phyloP scores from a whole-genome alignment of 2,797 vertebrate species.

The Gymnoscopelus microlampas region DNA sequence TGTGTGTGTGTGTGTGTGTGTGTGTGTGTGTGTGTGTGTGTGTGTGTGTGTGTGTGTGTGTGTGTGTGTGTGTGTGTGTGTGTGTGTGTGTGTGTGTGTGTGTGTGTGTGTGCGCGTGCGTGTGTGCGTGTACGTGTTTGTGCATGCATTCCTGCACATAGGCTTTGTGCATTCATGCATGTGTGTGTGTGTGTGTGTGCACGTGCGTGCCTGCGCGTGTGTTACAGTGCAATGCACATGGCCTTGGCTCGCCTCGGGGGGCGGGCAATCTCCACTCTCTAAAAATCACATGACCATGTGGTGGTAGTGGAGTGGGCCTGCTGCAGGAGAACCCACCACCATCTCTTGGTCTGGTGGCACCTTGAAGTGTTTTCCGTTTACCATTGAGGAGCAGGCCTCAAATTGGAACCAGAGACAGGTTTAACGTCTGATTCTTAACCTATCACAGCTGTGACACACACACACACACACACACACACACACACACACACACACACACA shows the following conservation, averaged over 20 bases:
- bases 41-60: background rate
- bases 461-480: conserved; percentile 20
- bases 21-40: conserved; percentile 11
- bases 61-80: conserved; percentile 7
- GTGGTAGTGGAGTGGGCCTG: conserved; percentile 31
- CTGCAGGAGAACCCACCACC: conserved; percentile 48
- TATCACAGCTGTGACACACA: conserved; percentile 68
- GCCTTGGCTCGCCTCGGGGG: conserved; percentile 31
- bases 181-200: conserved; percentile 6
- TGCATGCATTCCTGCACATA: background rate
- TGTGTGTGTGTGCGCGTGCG: conserved; percentile 18
- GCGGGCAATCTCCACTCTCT: conserved; percentile 44
- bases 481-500: conserved; percentile 9
- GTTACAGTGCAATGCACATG: background rate
- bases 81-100: conserved; percentile 15
- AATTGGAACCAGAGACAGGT: conserved; percentile 75
- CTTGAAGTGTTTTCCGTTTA: conserved; percentile 76
- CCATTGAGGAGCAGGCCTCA: conserved; percentile 65
- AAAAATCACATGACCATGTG: conserved; percentile 61
- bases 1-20: background rate
- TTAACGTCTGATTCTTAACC: conserved; percentile 74
- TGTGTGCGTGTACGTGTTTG: background rate
- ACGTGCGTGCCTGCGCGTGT: background rate
- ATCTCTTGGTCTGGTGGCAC: conserved; percentile 62
- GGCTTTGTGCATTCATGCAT: conserved; percentile 8